phyloP scores from a whole-genome alignment of 2,888 invertebrate species.

The Hemicrepidius hirtus region DNA sequence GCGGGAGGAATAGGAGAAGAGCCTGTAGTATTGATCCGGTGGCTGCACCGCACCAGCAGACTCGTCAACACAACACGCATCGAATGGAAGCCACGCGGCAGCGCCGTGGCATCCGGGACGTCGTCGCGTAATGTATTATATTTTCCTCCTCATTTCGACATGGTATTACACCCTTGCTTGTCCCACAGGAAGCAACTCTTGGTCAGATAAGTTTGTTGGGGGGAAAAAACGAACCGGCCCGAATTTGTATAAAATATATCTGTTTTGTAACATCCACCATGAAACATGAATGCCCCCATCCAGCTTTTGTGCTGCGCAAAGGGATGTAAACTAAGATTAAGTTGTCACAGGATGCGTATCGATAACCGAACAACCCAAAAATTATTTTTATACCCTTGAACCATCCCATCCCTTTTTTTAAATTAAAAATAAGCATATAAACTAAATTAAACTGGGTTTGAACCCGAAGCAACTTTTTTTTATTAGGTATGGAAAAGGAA shows the following conservation, averaged over 20 bases:
- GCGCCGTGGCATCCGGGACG: slow-evolving; percentile 40
- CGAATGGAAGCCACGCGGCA: slow-evolving; percentile 49
- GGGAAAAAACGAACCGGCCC: slow-evolving; percentile 16
- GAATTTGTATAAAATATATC: slow-evolving; percentile 24
- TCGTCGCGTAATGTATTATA: slow-evolving; percentile 31
- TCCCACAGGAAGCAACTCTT: slow-evolving; percentile 40
- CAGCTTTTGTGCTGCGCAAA: not conserved
- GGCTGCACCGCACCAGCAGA: slow-evolving; percentile 54
- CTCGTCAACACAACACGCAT: slow-evolving; percentile 53
- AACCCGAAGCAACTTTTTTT: too few relatives aligned
- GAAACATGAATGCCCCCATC: slow-evolving; percentile 3
- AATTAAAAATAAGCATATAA: too few relatives aligned
- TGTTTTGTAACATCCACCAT: slow-evolving; percentile 6
- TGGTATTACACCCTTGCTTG: slow-evolving; percentile 26
- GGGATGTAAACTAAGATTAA: not conserved
- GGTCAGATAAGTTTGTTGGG: slow-evolving; percentile 38
- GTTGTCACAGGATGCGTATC: not conserved
- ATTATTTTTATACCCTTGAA: too few relatives aligned
- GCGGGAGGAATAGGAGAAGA: slow-evolving; percentile 53
- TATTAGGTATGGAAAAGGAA: too few relatives aligned
- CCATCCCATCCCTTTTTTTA: too few relatives aligned
- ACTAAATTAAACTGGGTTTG: too few relatives aligned
- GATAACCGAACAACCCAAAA: too few relatives aligned
- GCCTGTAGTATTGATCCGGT: slow-evolving; percentile 57
- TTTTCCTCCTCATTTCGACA: slow-evolving; percentile 35